Percentiles rank a stretch among this genome's conserved stretches.
Conservation (phyloP, 2,888 invertebrate species). For the Trichogramma evanescens region DNA sequence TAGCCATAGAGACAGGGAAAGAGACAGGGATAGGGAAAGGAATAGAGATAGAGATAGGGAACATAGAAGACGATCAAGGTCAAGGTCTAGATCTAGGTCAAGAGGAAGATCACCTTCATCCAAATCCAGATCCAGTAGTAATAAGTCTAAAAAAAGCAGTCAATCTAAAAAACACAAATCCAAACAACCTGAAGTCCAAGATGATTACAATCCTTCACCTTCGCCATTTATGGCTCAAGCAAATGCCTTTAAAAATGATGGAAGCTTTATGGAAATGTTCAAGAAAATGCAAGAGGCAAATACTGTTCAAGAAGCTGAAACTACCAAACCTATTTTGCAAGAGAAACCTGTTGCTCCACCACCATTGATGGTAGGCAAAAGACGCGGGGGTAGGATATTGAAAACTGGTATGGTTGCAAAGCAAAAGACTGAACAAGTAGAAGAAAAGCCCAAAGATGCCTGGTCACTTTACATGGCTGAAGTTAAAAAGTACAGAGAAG, state of each 20-base stretch:
- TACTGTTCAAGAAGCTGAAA: conserved; percentile 39
- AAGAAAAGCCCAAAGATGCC: conserved; percentile 71
- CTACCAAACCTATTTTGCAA: conserved; percentile 42
- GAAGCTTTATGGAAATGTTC: conserved; percentile 85
- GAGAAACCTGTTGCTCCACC: conserved; percentile 49
- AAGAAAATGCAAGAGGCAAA: conserved; percentile 73
- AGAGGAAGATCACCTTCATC: conserved; percentile 25
- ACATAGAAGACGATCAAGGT: conserved; percentile 23
- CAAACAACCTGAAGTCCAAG: conserved; percentile 23
- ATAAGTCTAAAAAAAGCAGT: conserved; percentile 39
- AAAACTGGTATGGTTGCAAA: conserved; percentile 89
- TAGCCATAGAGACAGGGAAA: conserved; percentile 18
- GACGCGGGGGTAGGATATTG: conserved; percentile 77
- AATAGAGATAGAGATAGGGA: conserved; percentile 21
- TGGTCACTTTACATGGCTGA: conserved; percentile 92
- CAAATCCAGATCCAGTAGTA: conserved; percentile 26
- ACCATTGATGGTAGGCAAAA: conserved; percentile 66
- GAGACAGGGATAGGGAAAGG: conserved; percentile 13
- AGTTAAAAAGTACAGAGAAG: conserved; percentile 86
- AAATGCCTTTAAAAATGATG: conserved; percentile 79
- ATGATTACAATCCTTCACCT: conserved; percentile 32
- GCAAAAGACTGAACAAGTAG: conserved; percentile 61
- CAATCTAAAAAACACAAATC: conserved; percentile 33
- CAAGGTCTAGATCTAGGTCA: conserved; percentile 27
- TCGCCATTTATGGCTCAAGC: conserved; percentile 35